Base-by-base conservation (phyloP, 2,797 vertebrate genomes). In the Pogoniulus pusillus region DNA sequence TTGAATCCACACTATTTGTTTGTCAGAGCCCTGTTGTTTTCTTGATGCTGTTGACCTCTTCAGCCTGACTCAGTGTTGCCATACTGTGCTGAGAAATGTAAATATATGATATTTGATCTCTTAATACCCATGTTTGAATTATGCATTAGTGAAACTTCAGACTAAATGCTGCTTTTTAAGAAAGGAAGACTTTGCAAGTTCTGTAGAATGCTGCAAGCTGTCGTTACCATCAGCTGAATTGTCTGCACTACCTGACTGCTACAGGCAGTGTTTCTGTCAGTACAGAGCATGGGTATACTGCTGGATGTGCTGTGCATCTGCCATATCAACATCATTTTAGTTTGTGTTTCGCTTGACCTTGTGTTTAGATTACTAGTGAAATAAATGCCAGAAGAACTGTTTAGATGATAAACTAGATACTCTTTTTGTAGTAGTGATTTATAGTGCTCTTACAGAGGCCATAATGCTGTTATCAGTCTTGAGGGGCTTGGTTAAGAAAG, bases 361-460 rank as follows among this genome's bases (percentile, higher is more conserved):
- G 0, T 39, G 16, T 65, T 90, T 65, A 55, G 6, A 11, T 88
- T 16, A 16, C 39, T 81, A 45, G 10, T 73, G 26, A 62, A 58
- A 9, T 4, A 1, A 86, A 43, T 39, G 32, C 24, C 22, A 55
- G 27, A 79, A n/a, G 39, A 88, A 47, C 66, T 55, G 29, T 16
- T 69, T 65, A 82, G 65, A 39, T 16, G 22, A 70, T 64, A 81
- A 79, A 20, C 32, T 30, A 18, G 49, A 9, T 60, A 49, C 7
- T 63, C 54, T 49, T 57, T 58, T 54, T 75, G 41, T 59, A 49
- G 54, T 74, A 90, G 65, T 88, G 84, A 76, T 58, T 82, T 71
- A 24, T 45, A 32, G 35, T 30, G 37, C 23, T 79, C 43, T 73
- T 73, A 20, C 6, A 29, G 49, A 71, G 2, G 29, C 7, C 9